These are phyloP conservation scores for Pangasius djambal DNA, from an alignment of 2,797 vertebrate genomes.

Conservation along the genomic window DNA sequence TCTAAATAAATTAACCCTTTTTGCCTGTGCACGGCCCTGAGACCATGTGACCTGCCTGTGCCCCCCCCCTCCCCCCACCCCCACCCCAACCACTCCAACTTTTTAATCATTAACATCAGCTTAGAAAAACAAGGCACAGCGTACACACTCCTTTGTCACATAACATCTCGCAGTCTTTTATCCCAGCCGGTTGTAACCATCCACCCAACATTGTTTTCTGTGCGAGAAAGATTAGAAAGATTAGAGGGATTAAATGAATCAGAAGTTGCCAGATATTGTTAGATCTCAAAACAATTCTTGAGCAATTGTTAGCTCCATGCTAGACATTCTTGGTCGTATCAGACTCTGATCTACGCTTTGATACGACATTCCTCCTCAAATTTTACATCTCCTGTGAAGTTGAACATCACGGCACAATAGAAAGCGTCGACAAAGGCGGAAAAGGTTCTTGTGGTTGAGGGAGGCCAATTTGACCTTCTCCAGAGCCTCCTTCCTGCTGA, in stretches of 20 bases:
- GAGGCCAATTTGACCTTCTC: slow-evolving; percentile 74
- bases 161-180: neutral
- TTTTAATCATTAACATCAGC: neutral
- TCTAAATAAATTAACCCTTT: slow-evolving; percentile 42
- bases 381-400: slow-evolving; percentile 10
- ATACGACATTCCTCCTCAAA: neutral
- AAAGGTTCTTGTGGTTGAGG: slow-evolving; percentile 69
- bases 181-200: neutral
- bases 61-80: neutral
- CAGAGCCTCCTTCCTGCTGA: slow-evolving; percentile 63
- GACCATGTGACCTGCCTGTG: neutral
- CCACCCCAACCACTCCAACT: too few relatives aligned
- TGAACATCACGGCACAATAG: slow-evolving; percentile 32
- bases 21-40: neutral
- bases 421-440: slow-evolving; percentile 61
- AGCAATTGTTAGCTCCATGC: neutral
- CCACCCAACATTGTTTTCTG: neutral
- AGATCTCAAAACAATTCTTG: slow-evolving; percentile 36
- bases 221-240: slow-evolving; percentile 6
- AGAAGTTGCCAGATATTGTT: slow-evolving; percentile 4
- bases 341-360: neutral
- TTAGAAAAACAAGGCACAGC: neutral
- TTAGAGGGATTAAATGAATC: slow-evolving; percentile 21
- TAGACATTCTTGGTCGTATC: too few relatives aligned
- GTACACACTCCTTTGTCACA: neutral